Evolutionary conservation across 2,113 vertebrate genomes (phyloP), one percentile per base, ranked within the genome.

Genomic region (Anas platyrhynchos): DNA sequence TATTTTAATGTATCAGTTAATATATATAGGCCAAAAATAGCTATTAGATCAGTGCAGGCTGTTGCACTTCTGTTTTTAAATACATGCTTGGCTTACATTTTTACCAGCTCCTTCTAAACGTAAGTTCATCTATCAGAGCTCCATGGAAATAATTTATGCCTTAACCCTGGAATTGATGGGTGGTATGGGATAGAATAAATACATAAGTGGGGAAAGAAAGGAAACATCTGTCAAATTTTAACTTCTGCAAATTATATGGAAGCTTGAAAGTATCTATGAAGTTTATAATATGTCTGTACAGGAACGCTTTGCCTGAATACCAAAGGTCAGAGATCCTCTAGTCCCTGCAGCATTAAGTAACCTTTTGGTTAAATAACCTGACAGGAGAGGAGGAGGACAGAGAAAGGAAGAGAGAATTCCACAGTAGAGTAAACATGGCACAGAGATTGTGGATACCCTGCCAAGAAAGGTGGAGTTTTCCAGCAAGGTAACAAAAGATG

Each of bases 161-260:
- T 93, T 96, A 93, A 65, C 55, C 12, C 71, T 89, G 94, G 86
- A 89, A 96, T 43, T 90, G 91, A 93, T 93, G 81, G 88, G 92
- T 79, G 66, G 95, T 81, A 59, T 76, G 91, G 91, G 83, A 92
- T 69, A 85, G 88, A 91, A 91, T 96, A 97, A 95, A 94, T 96
- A 95, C 2, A 0, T 61, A 83, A 85, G 77, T 89, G 74, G 46
- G 69, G 69, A 96, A 43, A 94, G 88, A 96, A 89, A 91, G 67
- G 92, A 96, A 96, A 93, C 91, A 93, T 95, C 93, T 97, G 96
- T 92, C 67, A 92, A 55, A 89, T 95, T 94, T 89, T 89, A 92
- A 93, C 91, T 89, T 94, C 5, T 34, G 83, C 67, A 89, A 93
- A 93, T 91, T 89, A 84, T 46, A 88, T 85, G 63, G 92, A 92